A percentile compares a stretch with the other conserved stretches of the same genome.
Conservation (phyloP, 2,888 invertebrate genomes). For the Calliphora vomitoria region DNA sequence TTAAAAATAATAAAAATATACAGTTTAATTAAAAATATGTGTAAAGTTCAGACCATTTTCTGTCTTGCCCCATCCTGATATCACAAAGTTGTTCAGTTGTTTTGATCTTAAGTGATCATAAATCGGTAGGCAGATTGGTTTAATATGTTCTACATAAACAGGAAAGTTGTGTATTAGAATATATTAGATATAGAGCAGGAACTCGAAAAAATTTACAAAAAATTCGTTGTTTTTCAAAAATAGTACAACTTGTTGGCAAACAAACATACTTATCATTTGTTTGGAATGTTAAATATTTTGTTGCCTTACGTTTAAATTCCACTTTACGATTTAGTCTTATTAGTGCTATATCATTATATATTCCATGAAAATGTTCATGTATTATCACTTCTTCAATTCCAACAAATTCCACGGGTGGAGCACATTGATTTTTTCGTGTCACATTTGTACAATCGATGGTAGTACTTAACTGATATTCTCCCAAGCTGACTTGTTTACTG, state of each 20-base stretch:
- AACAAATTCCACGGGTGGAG: constrained; percentile 78
- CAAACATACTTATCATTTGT: no score
- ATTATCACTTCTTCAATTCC: constrained; percentile 77
- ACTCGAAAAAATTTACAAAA: not conserved
- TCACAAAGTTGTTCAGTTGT: constrained; percentile 74
- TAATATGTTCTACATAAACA: constrained; percentile 74
- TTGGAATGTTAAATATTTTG: not conserved
- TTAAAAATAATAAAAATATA: not conserved
- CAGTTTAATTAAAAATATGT: not conserved
- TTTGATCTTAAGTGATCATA: constrained; percentile 74
- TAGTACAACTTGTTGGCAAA: no score
- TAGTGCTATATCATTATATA: constrained; percentile 79
- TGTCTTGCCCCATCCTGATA: constrained; percentile 80
- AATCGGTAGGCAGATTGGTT: constrained; percentile 79
- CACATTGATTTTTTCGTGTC: constrained; percentile 77
- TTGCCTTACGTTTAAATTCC: constrained; percentile 76
- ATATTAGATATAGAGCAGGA: not conserved
- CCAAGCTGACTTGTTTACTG: constrained; percentile 78
- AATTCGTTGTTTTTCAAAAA: no score
- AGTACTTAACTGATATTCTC: constrained; percentile 79
- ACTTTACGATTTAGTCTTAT: constrained; percentile 77
- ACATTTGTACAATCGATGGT: constrained; percentile 76
- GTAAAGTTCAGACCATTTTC: constrained; percentile 76
- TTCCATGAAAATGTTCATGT: constrained; percentile 48
- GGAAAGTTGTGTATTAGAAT: not conserved